A percentile compares a stretch with the other conserved stretches of the same genome.
These are phyloP conservation scores for Diadophis punctatus DNA, from an alignment of 2,113 vertebrate genomes.

Conservation along the genomic window DNA sequence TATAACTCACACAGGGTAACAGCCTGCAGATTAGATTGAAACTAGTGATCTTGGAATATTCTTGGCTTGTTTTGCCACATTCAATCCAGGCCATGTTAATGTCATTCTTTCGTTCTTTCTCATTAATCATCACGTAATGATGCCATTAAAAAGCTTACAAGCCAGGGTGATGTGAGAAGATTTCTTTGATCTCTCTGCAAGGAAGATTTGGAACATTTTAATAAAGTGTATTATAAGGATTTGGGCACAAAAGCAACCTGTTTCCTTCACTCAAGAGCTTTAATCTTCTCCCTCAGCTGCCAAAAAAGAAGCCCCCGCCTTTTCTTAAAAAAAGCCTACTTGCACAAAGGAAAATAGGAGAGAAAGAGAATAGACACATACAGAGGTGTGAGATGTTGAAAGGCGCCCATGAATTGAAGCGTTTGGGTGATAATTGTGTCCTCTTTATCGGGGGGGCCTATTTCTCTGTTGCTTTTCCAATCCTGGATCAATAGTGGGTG, in stretches of 20 bases:
- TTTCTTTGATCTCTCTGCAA: constrained; percentile 65
- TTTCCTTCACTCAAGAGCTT: constrained; percentile 55
- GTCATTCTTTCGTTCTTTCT: constrained; percentile 30
- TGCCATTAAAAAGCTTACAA: constrained; percentile 54
- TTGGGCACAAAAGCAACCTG: constrained; percentile 67
- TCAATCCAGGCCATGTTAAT: constrained; percentile 40
- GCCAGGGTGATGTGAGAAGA: constrained; percentile 54
- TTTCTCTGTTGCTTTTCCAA: constrained; percentile 48
- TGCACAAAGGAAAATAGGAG: constrained; percentile 58
- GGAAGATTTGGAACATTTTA: constrained; percentile 69
- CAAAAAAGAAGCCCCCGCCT: constrained; percentile 49
- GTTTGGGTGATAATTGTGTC: constrained; percentile 75
- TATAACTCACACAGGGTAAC: background rate
- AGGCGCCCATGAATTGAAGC: constrained; percentile 68
- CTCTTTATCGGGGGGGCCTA: constrained; percentile 53
- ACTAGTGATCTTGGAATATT: constrained; percentile 36
- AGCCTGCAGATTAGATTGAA: constrained; percentile 1
- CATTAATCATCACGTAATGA: constrained; percentile 51
- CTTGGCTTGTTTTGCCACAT: constrained; percentile 15
- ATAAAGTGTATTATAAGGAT: constrained; percentile 69
- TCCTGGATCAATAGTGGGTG: constrained; percentile 64
- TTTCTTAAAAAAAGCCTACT: constrained; percentile 60
- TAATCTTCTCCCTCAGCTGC: constrained; percentile 66
- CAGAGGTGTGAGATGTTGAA: constrained; percentile 52
- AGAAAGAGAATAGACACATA: constrained; percentile 38